Evolutionary conservation across 2,888 invertebrate genomes (phyloP).

Genomic region (Ischnura elegans): DNA sequence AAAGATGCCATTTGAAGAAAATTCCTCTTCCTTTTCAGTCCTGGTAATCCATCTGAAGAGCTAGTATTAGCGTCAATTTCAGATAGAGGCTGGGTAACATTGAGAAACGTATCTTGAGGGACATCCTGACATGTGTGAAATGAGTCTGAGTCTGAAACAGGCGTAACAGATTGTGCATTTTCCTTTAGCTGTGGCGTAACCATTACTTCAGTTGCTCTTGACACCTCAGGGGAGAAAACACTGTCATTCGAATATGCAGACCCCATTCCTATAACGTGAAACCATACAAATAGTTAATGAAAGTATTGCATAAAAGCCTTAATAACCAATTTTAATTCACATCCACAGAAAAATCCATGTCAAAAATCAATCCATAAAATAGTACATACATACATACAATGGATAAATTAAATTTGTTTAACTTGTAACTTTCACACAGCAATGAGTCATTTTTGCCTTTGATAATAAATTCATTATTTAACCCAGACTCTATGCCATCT

Average conservation of each 20-base stretch:
- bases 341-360: no score
- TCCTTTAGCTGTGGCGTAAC: background rate
- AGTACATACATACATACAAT: no score
- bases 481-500: no score
- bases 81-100: background rate
- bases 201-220: background rate
- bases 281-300: background rate
- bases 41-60: background rate
- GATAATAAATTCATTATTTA: no score
- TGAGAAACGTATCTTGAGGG: background rate
- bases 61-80: background rate
- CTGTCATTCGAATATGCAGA: background rate
- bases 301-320: no score
- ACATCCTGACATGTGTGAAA: slow-evolving; percentile 48
- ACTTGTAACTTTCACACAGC: no score
- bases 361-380: no score
- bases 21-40: slow-evolving; percentile 49
- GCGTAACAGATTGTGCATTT: background rate
- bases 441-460: no score
- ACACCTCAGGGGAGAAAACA: slow-evolving; percentile 5
- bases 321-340: no score
- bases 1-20: background rate
- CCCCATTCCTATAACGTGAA: slow-evolving; percentile 32
- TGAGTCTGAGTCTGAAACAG: slow-evolving; percentile 37
- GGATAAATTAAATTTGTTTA: no score